Evolutionary conservation across 1,140 invertebrate genomes (phyloP), one percentile per base, ranked within the genome.

Genomic region (Neelides sp.): DNA sequence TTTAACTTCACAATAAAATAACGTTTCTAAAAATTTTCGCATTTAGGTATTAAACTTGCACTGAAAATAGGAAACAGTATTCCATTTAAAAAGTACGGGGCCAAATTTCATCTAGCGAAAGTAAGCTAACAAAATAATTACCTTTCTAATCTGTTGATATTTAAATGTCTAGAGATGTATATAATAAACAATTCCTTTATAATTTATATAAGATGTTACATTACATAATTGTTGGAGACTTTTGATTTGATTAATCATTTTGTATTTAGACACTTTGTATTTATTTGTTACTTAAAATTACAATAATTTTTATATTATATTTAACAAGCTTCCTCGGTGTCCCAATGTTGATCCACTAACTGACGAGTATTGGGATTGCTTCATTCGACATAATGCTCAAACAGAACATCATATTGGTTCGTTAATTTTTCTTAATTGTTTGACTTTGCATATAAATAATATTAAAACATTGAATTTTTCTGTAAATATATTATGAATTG

Each of bases 321-420:
- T n/a, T n/a, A n/a, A n/a, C n/a, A n/a, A n/a, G n/a, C 23, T 57
- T 22, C 55, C 55, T 1, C 5, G 51, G 5, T 57, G 55, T 37
- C 50, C 50, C n/a, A 17, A 39, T 23, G 34, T 53, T 8, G 17
- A 23, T 19, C 55, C 55, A 10, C 10, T 47, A 2, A 43, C 50
- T 5, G 39, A 52, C 23, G 55, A 46, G n/a, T 57, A 57, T 37
- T 57, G 55, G 55, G 48, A 45, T n/a, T 71, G 69, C 52, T 60
- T 63, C 37, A 61, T 62, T 0, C 50, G 61, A 26, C 55, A 60
- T 26, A 58, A 63, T 41, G 63, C 65, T 1, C 48, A 50, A 2
- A 69, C 73, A n/a, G 71, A 77, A 61, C 66, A 73, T 69, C 77
- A 79, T 67, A 71, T 73, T 3, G 68, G 69, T 0, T 0, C 75